Conservation (phyloP, 1,140 invertebrate species). For the Drosophila tropicalis region DNA sequence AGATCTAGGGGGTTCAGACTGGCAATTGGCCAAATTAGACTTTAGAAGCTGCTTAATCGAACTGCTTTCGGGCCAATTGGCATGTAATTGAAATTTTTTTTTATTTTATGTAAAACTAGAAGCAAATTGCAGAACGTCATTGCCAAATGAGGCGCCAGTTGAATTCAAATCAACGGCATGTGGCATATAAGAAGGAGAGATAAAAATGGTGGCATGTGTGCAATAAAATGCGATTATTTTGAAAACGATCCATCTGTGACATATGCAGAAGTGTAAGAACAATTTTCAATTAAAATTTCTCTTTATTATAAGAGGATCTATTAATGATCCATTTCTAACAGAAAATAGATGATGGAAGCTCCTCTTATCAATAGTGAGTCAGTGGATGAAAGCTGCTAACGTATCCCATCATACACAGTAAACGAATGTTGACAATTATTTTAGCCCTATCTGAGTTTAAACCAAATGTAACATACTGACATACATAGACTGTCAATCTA, state of each 20-base stretch:
- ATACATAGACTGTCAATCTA: no score
- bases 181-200: neutral
- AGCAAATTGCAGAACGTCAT: conserved; percentile 11
- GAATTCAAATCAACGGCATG: neutral
- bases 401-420: no score
- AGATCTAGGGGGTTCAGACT: conserved; percentile 10
- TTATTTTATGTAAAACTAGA: conserved; percentile 5
- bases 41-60: neutral
- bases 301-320: no score
- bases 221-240: neutral
- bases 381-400: no score
- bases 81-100: neutral
- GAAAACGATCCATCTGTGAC: neutral
- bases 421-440: no score
- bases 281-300: no score
- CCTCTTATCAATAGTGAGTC: no score
- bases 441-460: no score
- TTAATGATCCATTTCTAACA: no score
- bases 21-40: conserved; percentile 6
- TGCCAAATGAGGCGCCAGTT: conserved; percentile 8
- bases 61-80: conserved; percentile 7
- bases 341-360: no score
- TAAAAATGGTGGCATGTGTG: neutral
- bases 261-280: neutral
- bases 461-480: no score